These are phyloP conservation scores for Apis florea DNA, from an alignment of 1,140 invertebrate species.

Conservation along the genomic window DNA sequence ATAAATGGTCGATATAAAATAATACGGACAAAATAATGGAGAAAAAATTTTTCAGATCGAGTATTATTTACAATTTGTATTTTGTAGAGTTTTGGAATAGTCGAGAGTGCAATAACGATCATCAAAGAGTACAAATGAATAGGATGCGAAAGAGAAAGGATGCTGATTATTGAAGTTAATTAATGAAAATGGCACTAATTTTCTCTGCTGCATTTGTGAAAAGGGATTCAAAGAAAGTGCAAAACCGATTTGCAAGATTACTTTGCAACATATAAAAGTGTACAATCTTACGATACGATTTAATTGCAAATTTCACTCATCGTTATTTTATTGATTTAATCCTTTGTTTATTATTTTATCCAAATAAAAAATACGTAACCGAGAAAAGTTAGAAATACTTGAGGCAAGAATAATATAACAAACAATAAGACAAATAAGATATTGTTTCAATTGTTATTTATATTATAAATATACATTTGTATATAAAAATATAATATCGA, in stretches of 20 bases:
- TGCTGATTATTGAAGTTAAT: conserved; percentile 31
- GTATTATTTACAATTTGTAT: background rate
- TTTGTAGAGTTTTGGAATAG: conserved; percentile 52
- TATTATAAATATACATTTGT: too few species aligned
- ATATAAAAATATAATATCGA: too few species aligned
- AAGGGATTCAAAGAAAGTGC: background rate
- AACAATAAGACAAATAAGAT: too few species aligned
- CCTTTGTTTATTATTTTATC: too few species aligned
- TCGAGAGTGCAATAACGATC: conserved; percentile 51
- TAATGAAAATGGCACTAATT: background rate
- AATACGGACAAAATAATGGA: background rate
- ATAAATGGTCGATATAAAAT: too few species aligned
- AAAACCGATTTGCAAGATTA: background rate
- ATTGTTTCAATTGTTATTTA: too few species aligned
- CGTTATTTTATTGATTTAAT: background rate
- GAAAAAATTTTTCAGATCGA: background rate
- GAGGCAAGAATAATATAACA: too few species aligned
- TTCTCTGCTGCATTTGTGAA: background rate
- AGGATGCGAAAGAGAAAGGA: background rate
- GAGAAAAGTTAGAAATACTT: too few species aligned
- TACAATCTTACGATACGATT: background rate
- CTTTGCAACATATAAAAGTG: background rate
- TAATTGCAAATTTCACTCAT: background rate
- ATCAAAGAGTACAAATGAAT: conserved; percentile 41
- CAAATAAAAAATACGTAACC: too few species aligned